Evolutionary conservation across 2,888 invertebrate genomes (phyloP), one percentile per base, ranked within the genome.

Genomic region (Punctoribates punctum): DNA sequence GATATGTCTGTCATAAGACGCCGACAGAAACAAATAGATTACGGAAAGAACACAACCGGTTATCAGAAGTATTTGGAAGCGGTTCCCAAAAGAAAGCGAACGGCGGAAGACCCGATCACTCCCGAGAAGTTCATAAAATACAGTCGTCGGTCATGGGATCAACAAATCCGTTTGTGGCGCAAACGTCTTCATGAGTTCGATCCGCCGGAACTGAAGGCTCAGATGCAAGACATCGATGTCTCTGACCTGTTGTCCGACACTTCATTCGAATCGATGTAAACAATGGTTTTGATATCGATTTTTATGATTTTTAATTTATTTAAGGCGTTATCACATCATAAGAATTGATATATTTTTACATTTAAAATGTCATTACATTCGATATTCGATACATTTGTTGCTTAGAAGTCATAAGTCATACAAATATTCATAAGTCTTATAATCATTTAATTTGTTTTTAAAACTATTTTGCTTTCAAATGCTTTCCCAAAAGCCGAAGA

Each of bases 101-200:
- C 86, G 48, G 87, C 86, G 76, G 89, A 89, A 5, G 91, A 96
- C 84, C 97, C 96, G 1, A 88, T 88, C 81, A 97, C 97, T 1
- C 97, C 97, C 4, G 91, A 94, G 81, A 96, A 94, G 84, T 88
- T 88, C 82, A 83, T 88, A 34, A 94, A 94, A 84, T 94, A 92
- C 84, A 95, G 95, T 81, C 88, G 97, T 60, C 87, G 97, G 80
- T 94, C 92, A 15, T 98, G 95, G 91, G 97, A 98, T 83, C 90
- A 90, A 38, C 87, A 95, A 79, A 89, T 96, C 0, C 90, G 89
- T 83, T 87, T 91, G 77, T 96, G 96, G 96, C 88, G 94, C 73
- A 89, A 90, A 81, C 88, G 90, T 80, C 85, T 96, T 67, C 96
- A 96, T 83, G 86, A 87, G 78, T 94, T 89, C 87, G 93, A 93